Conservation (phyloP, 2,888 invertebrate genomes). For the Flabesymbios commensalis region DNA sequence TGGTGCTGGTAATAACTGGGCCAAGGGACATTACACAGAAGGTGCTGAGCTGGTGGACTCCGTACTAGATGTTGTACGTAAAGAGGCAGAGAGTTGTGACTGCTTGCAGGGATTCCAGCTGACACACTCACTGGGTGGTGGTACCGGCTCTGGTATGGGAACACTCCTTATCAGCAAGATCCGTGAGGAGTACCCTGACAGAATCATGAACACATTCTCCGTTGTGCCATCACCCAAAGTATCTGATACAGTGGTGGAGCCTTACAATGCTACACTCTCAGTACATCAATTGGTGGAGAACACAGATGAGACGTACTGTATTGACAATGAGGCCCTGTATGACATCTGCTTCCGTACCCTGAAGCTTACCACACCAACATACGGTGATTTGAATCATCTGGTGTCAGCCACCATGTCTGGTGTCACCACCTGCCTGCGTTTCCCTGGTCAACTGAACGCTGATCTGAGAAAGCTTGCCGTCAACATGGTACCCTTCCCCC, state of each 20-base stretch:
- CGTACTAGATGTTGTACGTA: slow-evolving; percentile 57
- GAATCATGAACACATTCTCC: slow-evolving; percentile 97
- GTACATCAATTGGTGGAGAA: slow-evolving; percentile 65
- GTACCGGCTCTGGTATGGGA: slow-evolving; percentile 85
- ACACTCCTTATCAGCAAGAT: slow-evolving; percentile 92
- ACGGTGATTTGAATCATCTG: slow-evolving; percentile 58
- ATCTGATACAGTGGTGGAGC: slow-evolving; percentile 73
- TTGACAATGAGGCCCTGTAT: slow-evolving; percentile 66
- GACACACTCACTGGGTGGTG: slow-evolving; percentile 76
- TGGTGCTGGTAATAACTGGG: slow-evolving; percentile 83
- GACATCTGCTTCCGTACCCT: slow-evolving; percentile 68
- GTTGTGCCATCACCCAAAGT: slow-evolving; percentile 84
- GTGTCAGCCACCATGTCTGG: slow-evolving; percentile 65
- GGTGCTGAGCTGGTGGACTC: slow-evolving; percentile 58
- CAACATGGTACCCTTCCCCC: slow-evolving; percentile 86
- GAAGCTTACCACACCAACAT: slow-evolving; percentile 62
- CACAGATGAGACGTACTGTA: slow-evolving; percentile 65
- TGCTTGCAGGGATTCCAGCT: slow-evolving; percentile 72
- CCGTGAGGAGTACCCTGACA: slow-evolving; percentile 95
- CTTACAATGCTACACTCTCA: slow-evolving; percentile 85
- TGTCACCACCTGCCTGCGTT: slow-evolving; percentile 63
- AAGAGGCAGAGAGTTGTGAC: slow-evolving; percentile 57
- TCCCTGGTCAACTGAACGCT: slow-evolving; percentile 69
- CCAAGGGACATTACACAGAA: slow-evolving; percentile 74
- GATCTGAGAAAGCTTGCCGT: slow-evolving; percentile 71